A percentile compares a stretch with the other conserved stretches of the same genome.
Evolutionary conservation across 92 coral and sea anemone species (phyloP).

Genomic region (Epizoanthus illoricatus): DNA sequence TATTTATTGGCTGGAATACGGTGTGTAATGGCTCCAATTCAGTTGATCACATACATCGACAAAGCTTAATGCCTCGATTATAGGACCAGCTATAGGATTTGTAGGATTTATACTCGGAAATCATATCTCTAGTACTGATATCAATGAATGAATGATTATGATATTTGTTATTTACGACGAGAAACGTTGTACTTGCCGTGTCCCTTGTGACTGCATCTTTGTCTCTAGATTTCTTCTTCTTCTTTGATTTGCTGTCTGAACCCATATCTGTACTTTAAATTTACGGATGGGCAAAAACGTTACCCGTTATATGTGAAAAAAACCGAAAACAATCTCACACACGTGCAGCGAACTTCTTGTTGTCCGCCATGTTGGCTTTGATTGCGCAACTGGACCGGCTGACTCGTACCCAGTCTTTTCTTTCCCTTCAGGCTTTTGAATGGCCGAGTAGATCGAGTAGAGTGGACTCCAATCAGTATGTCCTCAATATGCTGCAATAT

Average conservation of each 20-base stretch:
- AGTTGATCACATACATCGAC: no score
- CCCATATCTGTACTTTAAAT: neutral
- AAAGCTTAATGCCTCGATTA: no score
- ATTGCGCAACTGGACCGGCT: neutral
- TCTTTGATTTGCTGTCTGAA: constrained; percentile 31
- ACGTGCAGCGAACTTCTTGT: constrained; percentile 17
- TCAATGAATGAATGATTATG: no score
- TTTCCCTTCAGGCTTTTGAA: no score
- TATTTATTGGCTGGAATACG: no score
- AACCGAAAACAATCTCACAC: neutral
- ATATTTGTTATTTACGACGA: neutral
- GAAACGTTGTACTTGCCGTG: neutral
- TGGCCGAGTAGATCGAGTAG: neutral
- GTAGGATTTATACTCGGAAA: no score
- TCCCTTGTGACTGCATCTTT: constrained; percentile 18
- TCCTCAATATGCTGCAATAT: no score
- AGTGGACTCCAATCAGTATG: neutral
- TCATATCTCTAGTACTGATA: no score
- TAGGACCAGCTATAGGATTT: no score
- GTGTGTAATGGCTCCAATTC: no score
- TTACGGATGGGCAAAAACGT: neutral
- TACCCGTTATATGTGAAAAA: neutral
- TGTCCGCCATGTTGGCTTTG: constrained; percentile 20
- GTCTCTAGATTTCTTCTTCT: constrained; percentile 35
- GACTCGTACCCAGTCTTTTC: neutral